phyloP scores from a whole-genome alignment of 2,113 vertebrate genomes.

The Gymnobelideus leadbeateri region DNA sequence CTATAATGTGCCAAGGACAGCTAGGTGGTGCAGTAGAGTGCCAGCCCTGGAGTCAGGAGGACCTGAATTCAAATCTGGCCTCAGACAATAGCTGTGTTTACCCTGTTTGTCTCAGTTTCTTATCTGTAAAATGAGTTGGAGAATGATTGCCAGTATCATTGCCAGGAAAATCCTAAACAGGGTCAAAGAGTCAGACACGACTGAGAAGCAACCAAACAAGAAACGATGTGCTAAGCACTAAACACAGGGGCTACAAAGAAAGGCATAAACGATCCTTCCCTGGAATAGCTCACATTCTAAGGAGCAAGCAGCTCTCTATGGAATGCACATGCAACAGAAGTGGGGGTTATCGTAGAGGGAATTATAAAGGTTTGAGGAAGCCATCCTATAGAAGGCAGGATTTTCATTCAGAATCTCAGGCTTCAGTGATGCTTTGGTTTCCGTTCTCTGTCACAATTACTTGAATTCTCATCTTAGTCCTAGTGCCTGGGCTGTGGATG shows the following conservation, averaged over 20 bases:
- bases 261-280: neutral
- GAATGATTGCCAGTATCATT: neutral
- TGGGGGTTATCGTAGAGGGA: neutral
- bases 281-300: neutral
- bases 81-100: too few species aligned
- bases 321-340: accelerated
- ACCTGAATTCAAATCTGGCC: too few species aligned
- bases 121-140: too few species aligned
- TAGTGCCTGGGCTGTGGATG: neutral
- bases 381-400: neutral
- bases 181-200: neutral
- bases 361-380: neutral
- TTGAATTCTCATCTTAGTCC: neutral
- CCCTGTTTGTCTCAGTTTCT: too few species aligned
- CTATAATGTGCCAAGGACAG: too few species aligned
- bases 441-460: neutral
- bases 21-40: too few species aligned
- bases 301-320: neutral
- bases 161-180: neutral
- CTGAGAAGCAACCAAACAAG: neutral
- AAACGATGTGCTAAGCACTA: neutral
- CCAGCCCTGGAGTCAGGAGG: too few species aligned
- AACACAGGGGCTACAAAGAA: neutral
- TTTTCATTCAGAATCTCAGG: neutral
- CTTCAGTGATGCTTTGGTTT: neutral